Base-by-base conservation (phyloP, 2,113 vertebrate genomes). In the Poecilia latipinna region DNA sequence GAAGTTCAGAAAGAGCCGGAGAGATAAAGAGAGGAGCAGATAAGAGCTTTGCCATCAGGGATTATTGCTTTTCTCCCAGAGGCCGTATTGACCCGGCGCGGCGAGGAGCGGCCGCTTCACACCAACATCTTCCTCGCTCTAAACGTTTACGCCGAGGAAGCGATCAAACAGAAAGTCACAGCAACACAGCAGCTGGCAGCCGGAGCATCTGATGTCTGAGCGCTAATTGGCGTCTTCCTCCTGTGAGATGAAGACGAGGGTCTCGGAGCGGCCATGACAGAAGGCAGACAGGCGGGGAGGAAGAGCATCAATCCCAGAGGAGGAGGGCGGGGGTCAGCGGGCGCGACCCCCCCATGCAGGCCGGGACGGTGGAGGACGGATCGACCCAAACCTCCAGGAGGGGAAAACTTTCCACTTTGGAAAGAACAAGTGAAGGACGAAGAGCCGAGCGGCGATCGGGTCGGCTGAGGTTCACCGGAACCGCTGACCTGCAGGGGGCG, bases 51-150 rank as follows among this genome's bases (percentile, higher is more conserved):
- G 84, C 80, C 87, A 87, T 71, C 44, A 28, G 83, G 87, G 89
- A 86, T 84, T 92, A 86, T 89, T 90, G 85, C 78, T 68, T 90
- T 89, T 91, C 64, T 88, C 89, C 85, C 71, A 75, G 86, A 84
- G 61, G 61, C 87, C 33, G 87, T 89, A 93, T 90, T 75, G 90
- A 92, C 87, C 84, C 70, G 6, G 17, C 74, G 76, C 65, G 75
- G 80, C 12, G 29, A 74, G 70, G 68, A 74, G 11, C 60, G 61
- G 44, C 8, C 8, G 85, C 75, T 72, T 72, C 26, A 22, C 65
- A 70, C 35, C 28, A 22, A 69, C 26, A 39, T 77, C 61, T 83
- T 39, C 65, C 19, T 75, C 72, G 76, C 60, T 63, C 39, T 26
- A 10, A 37, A 37, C 35, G 71, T 75, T 80, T 68, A 72, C 62